Evolutionary conservation across 2,888 invertebrate species (phyloP).

Genomic region (Caenorhabditis becei): DNA sequence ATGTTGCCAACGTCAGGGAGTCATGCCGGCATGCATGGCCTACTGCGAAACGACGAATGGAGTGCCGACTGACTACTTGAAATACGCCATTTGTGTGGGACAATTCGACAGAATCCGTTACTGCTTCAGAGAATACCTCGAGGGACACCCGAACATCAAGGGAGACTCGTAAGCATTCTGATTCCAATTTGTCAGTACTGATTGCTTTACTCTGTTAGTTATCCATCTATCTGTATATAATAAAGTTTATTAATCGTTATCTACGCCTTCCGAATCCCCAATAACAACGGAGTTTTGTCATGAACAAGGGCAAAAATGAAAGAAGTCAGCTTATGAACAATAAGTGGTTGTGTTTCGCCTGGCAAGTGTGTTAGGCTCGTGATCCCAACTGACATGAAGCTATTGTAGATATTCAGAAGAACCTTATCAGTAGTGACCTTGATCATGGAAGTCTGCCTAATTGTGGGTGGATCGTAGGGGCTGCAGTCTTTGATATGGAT

Average conservation of each 20-base stretch:
- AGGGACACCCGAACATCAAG: conserved; percentile 72
- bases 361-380: too few species aligned
- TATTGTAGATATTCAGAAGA: too few species aligned
- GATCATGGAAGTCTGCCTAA: too few species aligned
- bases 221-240: conserved; percentile 19
- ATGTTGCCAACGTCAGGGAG: conserved; percentile 76
- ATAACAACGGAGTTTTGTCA: background rate
- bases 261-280: background rate
- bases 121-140: conserved; percentile 80
- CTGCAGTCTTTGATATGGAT: too few species aligned
- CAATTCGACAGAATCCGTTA: conserved; percentile 80
- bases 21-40: conserved; percentile 77
- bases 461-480: too few species aligned
- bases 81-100: conserved; percentile 80
- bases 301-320: too few species aligned
- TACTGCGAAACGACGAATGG: conserved; percentile 81
- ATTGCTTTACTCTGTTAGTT: conserved; percentile 13
- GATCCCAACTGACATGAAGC: too few species aligned
- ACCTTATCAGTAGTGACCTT: too few species aligned
- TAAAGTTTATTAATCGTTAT: conserved; percentile 2
- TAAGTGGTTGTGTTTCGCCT: too few species aligned
- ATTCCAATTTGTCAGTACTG: conserved; percentile 1
- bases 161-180: conserved; percentile 38
- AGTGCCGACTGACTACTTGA: conserved; percentile 80
- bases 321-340: too few species aligned